Evolutionary conservation across 2,888 invertebrate genomes (phyloP), one percentile per base, ranked within the genome.

Genomic region (Euzetes globulus): DNA sequence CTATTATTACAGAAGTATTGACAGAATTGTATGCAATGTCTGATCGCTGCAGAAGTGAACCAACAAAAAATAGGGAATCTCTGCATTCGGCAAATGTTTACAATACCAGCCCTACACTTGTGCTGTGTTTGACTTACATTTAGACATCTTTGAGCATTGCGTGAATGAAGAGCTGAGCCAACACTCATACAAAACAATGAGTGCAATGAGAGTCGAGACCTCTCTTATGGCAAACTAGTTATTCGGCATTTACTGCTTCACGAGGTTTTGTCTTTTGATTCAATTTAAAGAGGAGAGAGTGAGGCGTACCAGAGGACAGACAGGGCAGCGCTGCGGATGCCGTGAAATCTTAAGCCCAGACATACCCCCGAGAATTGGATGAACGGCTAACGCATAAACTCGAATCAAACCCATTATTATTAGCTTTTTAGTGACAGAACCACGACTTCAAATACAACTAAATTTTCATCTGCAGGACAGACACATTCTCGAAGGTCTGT

Each of bases 51-150:
- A 19, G 1, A 58, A 58, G 58, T 58, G 58, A 58, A 17, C 9
- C 25, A 65, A 65, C 11, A 27, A 19, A 33, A 22, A 58, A 41
- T 13, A 7, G 41, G 41, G 58, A 65, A 37, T 37, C 63, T 65
- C n/a, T 29, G 63, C 63, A 17, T 27, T 65, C 63, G 25, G 70
- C 45, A 70, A 70, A 70, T 70, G 70, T 70, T 70, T 70, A 70
- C 70, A 70, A 45, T 65, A n/a, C 33, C 33, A 33, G 63, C 19
- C 70, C 22, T 65, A 29, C 41, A 45, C 70, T 70, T 70, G 70
- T 70, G 70, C 47, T 70, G 65, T 65, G 70, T 70, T 70, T 70
- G 70, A 70, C 70, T 70, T 65, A 27, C 63, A 65, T 33, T 65
- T 47, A 70, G 70, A 70, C 70, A 70, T 47, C 68, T 70, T 17